Base-by-base conservation (phyloP, 2,797 vertebrate genomes). In the Salarias fasciatus region DNA sequence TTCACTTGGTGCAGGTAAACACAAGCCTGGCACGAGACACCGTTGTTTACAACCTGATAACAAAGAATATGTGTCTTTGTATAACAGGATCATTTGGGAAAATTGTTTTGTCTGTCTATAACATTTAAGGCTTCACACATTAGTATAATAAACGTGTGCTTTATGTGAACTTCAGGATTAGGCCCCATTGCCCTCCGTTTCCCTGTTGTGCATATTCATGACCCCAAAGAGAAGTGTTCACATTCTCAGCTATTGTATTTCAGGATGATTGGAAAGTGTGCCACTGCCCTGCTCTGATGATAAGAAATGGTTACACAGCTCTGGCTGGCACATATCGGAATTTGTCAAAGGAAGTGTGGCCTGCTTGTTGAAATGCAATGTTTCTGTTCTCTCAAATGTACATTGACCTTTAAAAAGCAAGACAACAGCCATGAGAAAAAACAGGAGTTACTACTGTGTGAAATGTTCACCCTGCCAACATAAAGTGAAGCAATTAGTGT, bases 351-450 rank as follows among this genome's bases (percentile, higher is more conserved):
- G 41, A 51, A 62, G 50, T 35, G 2, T 35, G 33, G 33, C 33
- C 33, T 35, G 6, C 33, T 33, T 33, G 31, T 33, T 35, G 35
- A 35, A 35, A 35, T 35, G 35, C 35, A 35, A 35, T 6, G 60
- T 77, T 82, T 80, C 59, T 11, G 11, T 48, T 59, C 30, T 14
- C 11, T 12, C 24, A 12, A 38, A 35, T 9, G 58, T 9, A 8
- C 6, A 30, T 49, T 81, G 63, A 77, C 65, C 78, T 76, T 79
- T 80, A 47, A 49, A 76, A 54, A 52, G 46, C 63, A 74, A 66
- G 61, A 61, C 75, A 80, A 41, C 74, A 72, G 80, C 75, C 82
- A 70, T 68, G 50, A 54, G 43, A 24, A 24, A 65, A 69, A 60
- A 45, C 37, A 37, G 52, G 53, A 67, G 37, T 60, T 65, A 59